A percentile compares a stretch with the other conserved stretches of the same genome.
Conservation (phyloP, 2,888 invertebrate genomes). For the Phortica magna region DNA sequence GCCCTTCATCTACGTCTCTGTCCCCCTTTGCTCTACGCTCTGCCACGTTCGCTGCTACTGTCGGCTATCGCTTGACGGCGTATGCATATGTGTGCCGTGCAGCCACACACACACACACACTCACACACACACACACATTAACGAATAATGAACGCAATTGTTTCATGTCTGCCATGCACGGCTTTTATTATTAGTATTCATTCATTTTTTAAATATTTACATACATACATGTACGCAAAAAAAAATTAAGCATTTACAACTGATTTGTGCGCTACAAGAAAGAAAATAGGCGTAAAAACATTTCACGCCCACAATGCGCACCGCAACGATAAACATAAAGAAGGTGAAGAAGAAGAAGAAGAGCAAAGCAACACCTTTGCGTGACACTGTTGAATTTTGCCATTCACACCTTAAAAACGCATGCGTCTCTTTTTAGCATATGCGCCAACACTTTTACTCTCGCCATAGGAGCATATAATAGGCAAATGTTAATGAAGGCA, state of each 20-base stretch:
- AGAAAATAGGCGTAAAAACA: no score
- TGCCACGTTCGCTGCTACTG: not conserved
- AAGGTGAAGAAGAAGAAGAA: no score
- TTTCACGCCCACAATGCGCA: no score
- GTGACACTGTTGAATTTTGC: no score
- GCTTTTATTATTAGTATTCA: not conserved
- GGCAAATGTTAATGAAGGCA: not conserved
- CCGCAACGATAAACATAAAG: no score
- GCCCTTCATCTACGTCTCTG: no score
- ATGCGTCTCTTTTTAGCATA: no score
- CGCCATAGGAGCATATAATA: not conserved
- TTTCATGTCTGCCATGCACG: not conserved
- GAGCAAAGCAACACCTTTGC: no score
- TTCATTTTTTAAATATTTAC: not conserved
- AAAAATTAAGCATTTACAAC: not conserved
- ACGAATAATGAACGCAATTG: slow-evolving; percentile 1
- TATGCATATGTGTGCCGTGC: not conserved
- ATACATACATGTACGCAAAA: not conserved
- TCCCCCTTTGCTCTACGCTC: not conserved
- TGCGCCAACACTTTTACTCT: not conserved
- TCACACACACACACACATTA: not conserved
- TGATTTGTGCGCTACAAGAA: no score
- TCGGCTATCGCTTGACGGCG: not conserved
- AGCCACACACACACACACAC: not conserved
- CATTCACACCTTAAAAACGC: no score